A percentile compares a stretch with the other conserved stretches of the same genome.
phyloP scores from a whole-genome alignment of 2,113 vertebrate species.

The Fulmarus glacialis region DNA sequence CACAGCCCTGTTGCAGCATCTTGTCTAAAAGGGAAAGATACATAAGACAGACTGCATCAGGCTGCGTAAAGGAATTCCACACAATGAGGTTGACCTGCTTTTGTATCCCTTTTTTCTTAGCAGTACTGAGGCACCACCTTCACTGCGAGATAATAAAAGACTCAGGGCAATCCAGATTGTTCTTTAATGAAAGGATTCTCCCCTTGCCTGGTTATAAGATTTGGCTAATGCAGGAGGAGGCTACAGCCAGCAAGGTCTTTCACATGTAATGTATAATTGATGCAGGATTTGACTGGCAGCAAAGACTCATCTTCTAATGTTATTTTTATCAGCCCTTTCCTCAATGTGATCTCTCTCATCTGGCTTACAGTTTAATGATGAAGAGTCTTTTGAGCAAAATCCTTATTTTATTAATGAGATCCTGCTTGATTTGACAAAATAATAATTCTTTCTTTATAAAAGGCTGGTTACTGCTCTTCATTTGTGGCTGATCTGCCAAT shows the following conservation, averaged over 20 bases:
- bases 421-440: conserved; percentile 16
- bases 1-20: neutral
- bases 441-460: conserved; percentile 4
- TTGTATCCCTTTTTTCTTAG: neutral
- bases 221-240: conserved; percentile 26
- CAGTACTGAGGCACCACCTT: neutral
- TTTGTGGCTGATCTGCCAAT: neutral
- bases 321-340: conserved; percentile 8
- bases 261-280: conserved; percentile 35
- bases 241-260: conserved; percentile 9
- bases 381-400: conserved; percentile 9
- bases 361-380: neutral
- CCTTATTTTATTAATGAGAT: conserved; percentile 45
- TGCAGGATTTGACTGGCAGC: neutral
- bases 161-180: neutral
- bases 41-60: neutral
- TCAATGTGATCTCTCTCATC: neutral
- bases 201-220: neutral
- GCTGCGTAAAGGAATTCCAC: neutral
- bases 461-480: neutral
- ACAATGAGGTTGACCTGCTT: neutral
- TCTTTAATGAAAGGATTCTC: conserved; percentile 42
- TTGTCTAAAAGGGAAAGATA: neutral
- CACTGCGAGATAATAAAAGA: neutral
- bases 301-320: neutral